Percentiles rank a stretch among this genome's conserved stretches.
Evolutionary conservation across 2,888 invertebrate species (phyloP).

Genomic region (Scaptomyza polygonia): DNA sequence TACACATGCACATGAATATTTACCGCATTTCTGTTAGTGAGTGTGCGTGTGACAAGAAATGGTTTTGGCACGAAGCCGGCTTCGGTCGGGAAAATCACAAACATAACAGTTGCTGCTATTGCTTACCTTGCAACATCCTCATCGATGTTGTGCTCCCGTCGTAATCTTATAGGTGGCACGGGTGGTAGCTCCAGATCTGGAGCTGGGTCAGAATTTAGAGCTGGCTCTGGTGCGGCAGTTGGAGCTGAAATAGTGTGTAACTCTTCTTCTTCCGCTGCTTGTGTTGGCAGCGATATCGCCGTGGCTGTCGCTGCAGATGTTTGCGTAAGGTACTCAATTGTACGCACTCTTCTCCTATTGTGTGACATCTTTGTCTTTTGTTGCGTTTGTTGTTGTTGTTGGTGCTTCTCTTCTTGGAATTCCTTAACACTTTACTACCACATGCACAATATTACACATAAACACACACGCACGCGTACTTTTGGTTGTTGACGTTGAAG

Average conservation of each 20-base stretch:
- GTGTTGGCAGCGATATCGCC: slow-evolving; percentile 35
- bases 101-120: slow-evolving; percentile 7
- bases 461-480: slow-evolving; percentile 30
- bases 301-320: slow-evolving; percentile 31
- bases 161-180: slow-evolving; percentile 58
- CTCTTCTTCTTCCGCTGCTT: slow-evolving; percentile 14
- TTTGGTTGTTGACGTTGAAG: slow-evolving; percentile 18
- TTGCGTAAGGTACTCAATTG: slow-evolving; percentile 69
- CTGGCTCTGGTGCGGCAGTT: slow-evolving; percentile 14
- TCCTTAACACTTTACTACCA: slow-evolving; percentile 28
- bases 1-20: neutral
- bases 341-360: slow-evolving; percentile 65
- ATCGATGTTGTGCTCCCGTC: slow-evolving; percentile 69
- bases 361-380: slow-evolving; percentile 60
- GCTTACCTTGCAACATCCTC: slow-evolving; percentile 73
- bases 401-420: slow-evolving; percentile 63
- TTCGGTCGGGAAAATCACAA: slow-evolving; percentile 8
- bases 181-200: slow-evolving; percentile 32
- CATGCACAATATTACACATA: slow-evolving; percentile 20
- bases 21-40: slow-evolving; percentile 10
- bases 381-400: slow-evolving; percentile 23
- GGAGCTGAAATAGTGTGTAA: slow-evolving; percentile 14
- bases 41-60: slow-evolving; percentile 13
- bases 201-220: slow-evolving; percentile 10
- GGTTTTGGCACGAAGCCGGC: slow-evolving; percentile 37